phyloP scores from a whole-genome alignment of 2,888 invertebrate species.

The Trisateles emortualis region DNA sequence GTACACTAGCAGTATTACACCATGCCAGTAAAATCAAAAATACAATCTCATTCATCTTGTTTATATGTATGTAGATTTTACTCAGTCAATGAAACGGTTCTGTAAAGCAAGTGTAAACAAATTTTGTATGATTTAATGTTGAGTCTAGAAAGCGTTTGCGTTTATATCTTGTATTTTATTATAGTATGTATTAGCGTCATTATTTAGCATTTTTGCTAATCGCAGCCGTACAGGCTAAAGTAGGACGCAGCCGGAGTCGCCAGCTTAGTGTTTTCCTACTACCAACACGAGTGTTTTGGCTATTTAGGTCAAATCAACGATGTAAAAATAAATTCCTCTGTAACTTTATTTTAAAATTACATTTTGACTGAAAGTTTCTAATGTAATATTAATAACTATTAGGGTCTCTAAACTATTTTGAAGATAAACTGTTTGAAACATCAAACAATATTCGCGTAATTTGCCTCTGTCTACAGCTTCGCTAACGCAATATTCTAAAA shows the following conservation, averaged over 20 bases:
- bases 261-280: slow-evolving; percentile 48
- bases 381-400: not conserved
- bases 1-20: not conserved
- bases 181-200: not conserved
- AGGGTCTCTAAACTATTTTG: not conserved
- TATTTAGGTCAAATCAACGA: not conserved
- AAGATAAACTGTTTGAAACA: not conserved
- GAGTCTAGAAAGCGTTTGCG: not conserved
- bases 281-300: slow-evolving; percentile 31
- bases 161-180: not conserved
- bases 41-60: not conserved
- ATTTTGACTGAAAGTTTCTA: not conserved
- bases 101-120: not conserved
- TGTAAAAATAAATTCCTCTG: not conserved
- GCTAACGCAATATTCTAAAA: not conserved
- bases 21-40: not conserved
- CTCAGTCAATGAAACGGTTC: not conserved
- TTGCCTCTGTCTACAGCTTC: slow-evolving; percentile 10
- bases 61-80: not conserved
- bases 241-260: slow-evolving; percentile 20
- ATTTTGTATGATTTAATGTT: not conserved
- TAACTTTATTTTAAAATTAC: not conserved
- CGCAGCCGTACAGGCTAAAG: slow-evolving; percentile 25
- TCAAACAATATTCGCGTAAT: not conserved
- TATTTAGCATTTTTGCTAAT: not conserved